A percentile compares a stretch with the other conserved stretches of the same genome.
Evolutionary conservation across 2,888 invertebrate genomes (phyloP).

Genomic region (Drosophila eohydei): DNA sequence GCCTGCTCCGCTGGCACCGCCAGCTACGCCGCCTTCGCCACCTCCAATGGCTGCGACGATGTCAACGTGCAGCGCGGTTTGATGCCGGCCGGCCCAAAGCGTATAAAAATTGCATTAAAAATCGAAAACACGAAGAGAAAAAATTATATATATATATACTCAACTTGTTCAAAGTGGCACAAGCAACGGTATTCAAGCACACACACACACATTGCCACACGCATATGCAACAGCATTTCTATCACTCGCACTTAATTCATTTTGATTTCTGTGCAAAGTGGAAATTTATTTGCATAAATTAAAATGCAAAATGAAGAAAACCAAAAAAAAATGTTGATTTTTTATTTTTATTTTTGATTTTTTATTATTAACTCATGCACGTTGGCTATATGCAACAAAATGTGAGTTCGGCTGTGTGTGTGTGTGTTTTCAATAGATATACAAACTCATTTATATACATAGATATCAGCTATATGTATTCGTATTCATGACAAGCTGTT

Average conservation of each 20-base stretch:
- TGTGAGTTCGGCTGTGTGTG: background rate
- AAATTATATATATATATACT: slow-evolving; percentile 21
- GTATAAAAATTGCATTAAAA: slow-evolving; percentile 70
- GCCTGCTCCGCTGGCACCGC: slow-evolving; percentile 21
- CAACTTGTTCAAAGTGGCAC: slow-evolving; percentile 72
- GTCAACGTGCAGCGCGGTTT: slow-evolving; percentile 66
- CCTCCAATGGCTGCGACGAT: slow-evolving; percentile 29
- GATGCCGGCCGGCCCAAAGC: slow-evolving; percentile 70
- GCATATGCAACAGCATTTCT: slow-evolving; percentile 67
- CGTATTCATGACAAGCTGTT: slow-evolving; percentile 72
- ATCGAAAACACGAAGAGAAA: slow-evolving; percentile 66
- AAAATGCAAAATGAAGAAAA: slow-evolving; percentile 50
- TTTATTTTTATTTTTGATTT: background rate
- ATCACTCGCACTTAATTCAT: slow-evolving; percentile 80
- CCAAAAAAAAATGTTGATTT: slow-evolving; percentile 19
- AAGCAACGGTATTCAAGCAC: slow-evolving; percentile 66
- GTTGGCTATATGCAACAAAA: slow-evolving; percentile 38
- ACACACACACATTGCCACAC: slow-evolving; percentile 20
- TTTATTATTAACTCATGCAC: slow-evolving; percentile 38
- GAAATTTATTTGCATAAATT: slow-evolving; percentile 83
- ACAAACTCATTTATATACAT: background rate
- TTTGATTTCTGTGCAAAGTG: slow-evolving; percentile 81
- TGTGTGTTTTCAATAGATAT: background rate
- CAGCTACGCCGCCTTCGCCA: slow-evolving; percentile 16
- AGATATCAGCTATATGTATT: slow-evolving; percentile 28